Base-by-base conservation (phyloP, 2,113 vertebrate genomes). In the Protomyctophum bolini region DNA sequence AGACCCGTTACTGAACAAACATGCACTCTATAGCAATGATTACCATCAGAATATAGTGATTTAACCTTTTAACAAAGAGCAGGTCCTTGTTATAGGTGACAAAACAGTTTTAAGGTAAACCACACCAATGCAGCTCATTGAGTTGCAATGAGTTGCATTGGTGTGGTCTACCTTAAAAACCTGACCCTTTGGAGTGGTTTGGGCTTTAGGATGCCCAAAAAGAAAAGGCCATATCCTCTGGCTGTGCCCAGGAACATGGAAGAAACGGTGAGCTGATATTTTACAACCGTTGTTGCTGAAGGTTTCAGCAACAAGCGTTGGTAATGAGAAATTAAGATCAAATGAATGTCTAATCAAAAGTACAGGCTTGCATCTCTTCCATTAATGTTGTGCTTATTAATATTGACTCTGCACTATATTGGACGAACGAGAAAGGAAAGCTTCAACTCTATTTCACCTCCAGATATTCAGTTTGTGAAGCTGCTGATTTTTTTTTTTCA, bases 401-500 rank as follows among this genome's bases (percentile, higher is more conserved):
- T 70, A 70, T 76, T 46, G 66, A 80, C 63, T 78, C 54, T 48
- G 68, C 54, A 14, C 21, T 52, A 28, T 52, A 28, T 1, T 61
- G 61, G 45, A 68, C 56, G 49, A 75, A 66, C 65, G 21, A 57
- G 52, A 45, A 54, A 57, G 14, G 8, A 50, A 72, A 81, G 67
- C 41, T 66, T 79, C 71, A 76, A 80, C 71, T 76, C 66, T 49
- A 67, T 58, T 63, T 52, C 56, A 72, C 7, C 59, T 70, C 68
- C 68, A 70, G 55, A 64, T 77, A 73, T 79, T 75, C 74, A 80
- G 63, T 80, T 59, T 80, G 8, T 66, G 68, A 77, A 84, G 76
- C 60, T 67, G 75, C 75, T 65, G 77, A 86, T 66, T 70, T 41
- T 56, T 55, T 75, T 82, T 45, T 10, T 10, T 71, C n/a, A 76